Percentiles rank a stretch among this genome's conserved stretches.
Evolutionary conservation across 2,888 invertebrate genomes (phyloP).

Genomic region (Tetranychus piercei): DNA sequence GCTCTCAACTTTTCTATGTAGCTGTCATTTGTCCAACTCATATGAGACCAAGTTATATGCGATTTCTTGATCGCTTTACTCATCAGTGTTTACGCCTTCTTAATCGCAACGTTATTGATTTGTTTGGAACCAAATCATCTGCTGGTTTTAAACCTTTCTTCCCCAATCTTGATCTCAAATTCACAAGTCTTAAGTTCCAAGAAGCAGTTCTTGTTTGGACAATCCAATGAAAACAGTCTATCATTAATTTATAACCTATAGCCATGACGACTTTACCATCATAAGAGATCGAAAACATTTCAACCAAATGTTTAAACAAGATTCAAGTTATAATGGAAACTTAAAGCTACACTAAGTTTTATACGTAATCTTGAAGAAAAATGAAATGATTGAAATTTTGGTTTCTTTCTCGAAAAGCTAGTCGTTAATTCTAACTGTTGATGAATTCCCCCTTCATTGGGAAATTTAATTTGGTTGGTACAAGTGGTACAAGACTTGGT

Average conservation of each 20-base stretch:
- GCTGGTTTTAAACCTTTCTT: constrained; percentile 24
- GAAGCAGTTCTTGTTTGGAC: constrained; percentile 27
- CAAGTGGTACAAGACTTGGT: too few relatives aligned
- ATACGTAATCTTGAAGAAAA: too few relatives aligned
- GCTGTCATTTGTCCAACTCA: constrained; percentile 10
- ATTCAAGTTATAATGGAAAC: too few relatives aligned
- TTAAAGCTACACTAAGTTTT: too few relatives aligned
- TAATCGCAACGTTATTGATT: constrained; percentile 27
- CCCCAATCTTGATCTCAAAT: constrained; percentile 24
- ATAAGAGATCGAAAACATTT: too few relatives aligned
- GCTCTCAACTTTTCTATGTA: constrained; percentile 10
- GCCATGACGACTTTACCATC: too few relatives aligned
- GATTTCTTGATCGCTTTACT: constrained; percentile 26
- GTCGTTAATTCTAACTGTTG: too few relatives aligned
- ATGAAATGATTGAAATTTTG: too few relatives aligned
- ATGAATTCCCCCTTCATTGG: too few relatives aligned
- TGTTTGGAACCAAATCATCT: constrained; percentile 27
- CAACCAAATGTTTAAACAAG: too few relatives aligned
- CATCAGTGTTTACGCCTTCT: constrained; percentile 24
- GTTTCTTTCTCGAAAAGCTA: too few relatives aligned
- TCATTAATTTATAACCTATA: not conserved
- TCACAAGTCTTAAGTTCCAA: constrained; percentile 25
- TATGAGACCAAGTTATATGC: constrained; percentile 26
- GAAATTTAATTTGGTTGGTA: too few relatives aligned
- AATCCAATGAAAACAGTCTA: not conserved